These are phyloP conservation scores for Xanthia icteritia DNA, from an alignment of 2,888 invertebrate genomes.

Conservation along the genomic window DNA sequence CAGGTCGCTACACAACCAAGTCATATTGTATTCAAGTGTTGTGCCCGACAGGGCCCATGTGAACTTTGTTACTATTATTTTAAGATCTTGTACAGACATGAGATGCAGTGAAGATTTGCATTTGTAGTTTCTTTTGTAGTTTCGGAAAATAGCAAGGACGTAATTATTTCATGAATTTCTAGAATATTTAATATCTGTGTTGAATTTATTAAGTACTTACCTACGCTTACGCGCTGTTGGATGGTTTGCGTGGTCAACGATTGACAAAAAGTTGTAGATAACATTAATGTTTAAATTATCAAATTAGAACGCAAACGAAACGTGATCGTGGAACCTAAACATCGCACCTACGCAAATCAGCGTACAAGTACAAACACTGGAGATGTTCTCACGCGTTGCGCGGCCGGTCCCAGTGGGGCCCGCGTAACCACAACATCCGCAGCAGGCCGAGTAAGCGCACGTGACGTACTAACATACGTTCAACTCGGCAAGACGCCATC, in stretches of 20 bases:
- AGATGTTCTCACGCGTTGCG: conserved; percentile 35
- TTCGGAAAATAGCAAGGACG: neutral
- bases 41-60: too few species aligned
- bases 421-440: conserved; percentile 26
- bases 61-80: too few species aligned
- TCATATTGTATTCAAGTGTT: too few species aligned
- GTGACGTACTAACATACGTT: conserved; percentile 41
- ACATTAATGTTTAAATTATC: neutral
- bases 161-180: neutral
- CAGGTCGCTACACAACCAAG: neutral
- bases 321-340: conserved; percentile 12
- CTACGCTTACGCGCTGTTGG: neutral
- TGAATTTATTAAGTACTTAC: neutral
- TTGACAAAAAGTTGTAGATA: neutral
- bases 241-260: neutral
- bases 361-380: conserved; percentile 9
- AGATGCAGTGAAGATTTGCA: too few species aligned
- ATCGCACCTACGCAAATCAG: conserved; percentile 29
- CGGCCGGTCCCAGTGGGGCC: conserved; percentile 10
- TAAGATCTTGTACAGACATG: too few species aligned
- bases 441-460: conserved; percentile 12
- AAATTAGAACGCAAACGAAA: neutral
- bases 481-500: conserved; percentile 6
- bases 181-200: neutral
- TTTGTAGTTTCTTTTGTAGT: neutral